phyloP scores from a whole-genome alignment of 2,888 invertebrate species.

The Calliphora vomitoria region DNA sequence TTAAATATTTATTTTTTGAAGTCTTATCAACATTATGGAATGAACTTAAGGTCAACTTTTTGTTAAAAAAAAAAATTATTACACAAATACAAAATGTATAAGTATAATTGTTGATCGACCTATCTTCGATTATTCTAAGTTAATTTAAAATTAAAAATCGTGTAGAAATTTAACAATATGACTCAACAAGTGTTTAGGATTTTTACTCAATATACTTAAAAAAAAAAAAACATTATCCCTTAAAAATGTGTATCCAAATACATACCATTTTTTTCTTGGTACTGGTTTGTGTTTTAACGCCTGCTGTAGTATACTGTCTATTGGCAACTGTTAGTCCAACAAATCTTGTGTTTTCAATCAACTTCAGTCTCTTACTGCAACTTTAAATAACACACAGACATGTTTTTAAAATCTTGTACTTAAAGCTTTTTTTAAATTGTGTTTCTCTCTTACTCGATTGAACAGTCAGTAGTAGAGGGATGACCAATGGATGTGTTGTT shows the following conservation, averaged over 20 bases:
- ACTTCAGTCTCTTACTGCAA: conserved; percentile 53
- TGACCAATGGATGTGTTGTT: neutral
- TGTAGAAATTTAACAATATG: neutral
- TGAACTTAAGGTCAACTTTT: conserved; percentile 48
- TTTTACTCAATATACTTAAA: neutral
- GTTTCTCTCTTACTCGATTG: conserved; percentile 52
- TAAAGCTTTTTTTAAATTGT: conserved; percentile 50
- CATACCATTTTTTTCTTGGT: conserved; percentile 75
- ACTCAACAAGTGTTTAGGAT: conserved; percentile 71
- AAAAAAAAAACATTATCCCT: neutral
- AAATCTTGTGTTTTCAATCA: conserved; percentile 51
- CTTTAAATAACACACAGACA: conserved; percentile 61
- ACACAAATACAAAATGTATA: neutral
- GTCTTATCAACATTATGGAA: conserved; percentile 45
- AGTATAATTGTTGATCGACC: no score
- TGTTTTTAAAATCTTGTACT: conserved; percentile 65
- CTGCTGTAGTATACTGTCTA: conserved; percentile 43
- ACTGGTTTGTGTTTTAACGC: conserved; percentile 43
- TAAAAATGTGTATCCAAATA: neutral
- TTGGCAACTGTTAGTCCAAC: conserved; percentile 33
- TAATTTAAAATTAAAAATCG: no score
- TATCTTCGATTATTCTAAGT: no score
- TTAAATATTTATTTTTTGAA: neutral
- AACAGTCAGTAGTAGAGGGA: neutral
- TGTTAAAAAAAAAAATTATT: conserved; percentile 16